Evolutionary conservation across 2,113 vertebrate genomes (phyloP), one percentile per base, ranked within the genome.

Genomic region (Nasalis larvatus): DNA sequence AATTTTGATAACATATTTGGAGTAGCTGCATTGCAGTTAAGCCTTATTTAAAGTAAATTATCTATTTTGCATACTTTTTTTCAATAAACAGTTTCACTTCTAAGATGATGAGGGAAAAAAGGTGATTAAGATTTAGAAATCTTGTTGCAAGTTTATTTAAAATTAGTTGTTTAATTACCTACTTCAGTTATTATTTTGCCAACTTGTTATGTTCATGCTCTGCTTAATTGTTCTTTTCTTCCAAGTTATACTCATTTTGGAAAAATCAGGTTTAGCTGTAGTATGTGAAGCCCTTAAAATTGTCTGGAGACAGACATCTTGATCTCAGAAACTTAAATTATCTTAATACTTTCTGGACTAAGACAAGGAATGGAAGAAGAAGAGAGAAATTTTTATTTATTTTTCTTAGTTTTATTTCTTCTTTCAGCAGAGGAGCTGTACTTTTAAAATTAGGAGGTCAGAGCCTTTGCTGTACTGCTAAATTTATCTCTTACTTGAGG

Each of bases 181-280:
- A 66, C 37, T 94, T 92, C 69, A 77, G 68, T 92, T 78, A 56
- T 95, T 74, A 83, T 92, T 89, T 93, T 93, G 11, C 37, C 40
- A 58, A 81, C 8, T 77, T 30, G 2, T 40, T 76, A 89, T 74
- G 23, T 69, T 87, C 18, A 71, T 78, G 14, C 4, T 52, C 45
- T 96, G 35, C 92, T 87, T 69, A 91, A 54, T 81, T 97, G 23
- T 89, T 90, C 58, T 93, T 95, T 94, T 91, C 83, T 91, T 81
- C 16, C 16, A 74, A 58, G 32, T 88, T 96, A 47, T 76, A 74
- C 42, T 56, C 47, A 95, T 47, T 90, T 90, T 69, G 54, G 69
- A 97, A 77, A 89, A 95, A 93, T 86, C 4, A 63, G 25, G 25
- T 86, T 78, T 91, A 95, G 84, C n/a, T 13, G 35, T 73, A 95